These are phyloP conservation scores for Athetis lepigone DNA, from an alignment of 2,888 invertebrate genomes.

Conservation along the genomic window DNA sequence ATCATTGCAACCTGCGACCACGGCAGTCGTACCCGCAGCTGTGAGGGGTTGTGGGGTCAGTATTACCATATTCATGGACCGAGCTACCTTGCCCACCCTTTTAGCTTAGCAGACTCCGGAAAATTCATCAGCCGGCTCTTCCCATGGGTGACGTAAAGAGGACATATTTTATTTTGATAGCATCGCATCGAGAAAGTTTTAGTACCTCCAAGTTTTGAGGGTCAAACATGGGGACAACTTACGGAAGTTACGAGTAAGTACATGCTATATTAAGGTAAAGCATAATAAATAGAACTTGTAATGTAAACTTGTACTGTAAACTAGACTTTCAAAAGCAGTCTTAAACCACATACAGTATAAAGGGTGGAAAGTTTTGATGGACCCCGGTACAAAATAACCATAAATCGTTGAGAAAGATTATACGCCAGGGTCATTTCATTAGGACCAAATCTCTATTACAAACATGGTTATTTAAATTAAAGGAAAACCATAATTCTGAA, in stretches of 20 bases:
- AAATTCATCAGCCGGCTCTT: conserved; percentile 25
- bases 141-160: not conserved
- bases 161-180: conserved; percentile 12
- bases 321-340: too few relatives aligned
- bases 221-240: not conserved
- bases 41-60: conserved; percentile 23
- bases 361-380: too few relatives aligned
- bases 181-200: not conserved
- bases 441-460: too few relatives aligned
- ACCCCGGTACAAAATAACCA: too few relatives aligned
- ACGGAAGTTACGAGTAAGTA: too few relatives aligned
- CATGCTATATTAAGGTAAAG: not conserved
- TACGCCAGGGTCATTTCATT: too few relatives aligned
- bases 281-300: not conserved
- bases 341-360: too few relatives aligned
- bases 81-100: conserved; percentile 8
- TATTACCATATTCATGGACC: conserved; percentile 50
- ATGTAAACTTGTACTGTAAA: not conserved
- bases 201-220: not conserved
- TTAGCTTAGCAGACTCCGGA: conserved; percentile 16
- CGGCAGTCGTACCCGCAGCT: conserved; percentile 12
- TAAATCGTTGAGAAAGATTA: too few relatives aligned
- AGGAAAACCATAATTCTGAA: too few relatives aligned
- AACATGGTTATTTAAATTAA: too few relatives aligned
- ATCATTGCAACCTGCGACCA: conserved; percentile 19